Evolutionary conservation across 2,113 vertebrate genomes (phyloP), one percentile per base, ranked within the genome.

Genomic region (Peromyscus californicus): DNA sequence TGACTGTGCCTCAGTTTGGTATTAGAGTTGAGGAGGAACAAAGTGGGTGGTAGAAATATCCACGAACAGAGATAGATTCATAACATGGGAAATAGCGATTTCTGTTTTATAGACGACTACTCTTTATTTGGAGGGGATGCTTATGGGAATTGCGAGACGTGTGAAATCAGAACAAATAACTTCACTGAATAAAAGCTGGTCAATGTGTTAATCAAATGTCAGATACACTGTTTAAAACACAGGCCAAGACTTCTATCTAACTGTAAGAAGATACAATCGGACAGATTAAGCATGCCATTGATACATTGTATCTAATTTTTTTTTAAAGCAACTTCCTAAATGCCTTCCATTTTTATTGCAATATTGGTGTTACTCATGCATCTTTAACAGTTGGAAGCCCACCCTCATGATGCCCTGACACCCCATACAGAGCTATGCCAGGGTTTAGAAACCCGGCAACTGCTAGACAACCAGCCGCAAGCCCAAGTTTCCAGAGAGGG

Each of bases 151-250:
- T 91, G 22, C 69, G 76, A 93, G 72, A 93, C 48, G 0, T 84
- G 76, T 90, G 59, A 96, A 91, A 96, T 69, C 45, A 51, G 61
- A 93, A 65, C 42, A 79, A 93, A 67, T 74, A 76, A 93, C 33
- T 65, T 83, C 39, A 45, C 0, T 57, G 59, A 94, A 42, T 17
- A 93, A 21, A 57, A 93, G 63, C 11, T 54, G 22, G 74, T 91
- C 83, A 70, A 4, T 54, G 29, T 45, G 61, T 36, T 89, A 82
- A 86, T 89, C 36, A 93, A 54, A 63, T 26, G n/a, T 74, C 54
- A 42, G 36, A 24, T 90, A 72, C 51, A 69, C 54, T 93, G 78
- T 95, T 80, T 29, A 84, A 42, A 92, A 83, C 8, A 51, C 29
- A 85, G 51, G 42, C 29, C 51, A 95, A 51, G 54, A 74, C 48